Percentiles rank a stretch among this genome's conserved stretches.
Evolutionary conservation across 2,888 invertebrate genomes (phyloP).

Genomic region (Leptopterna dolabrata): DNA sequence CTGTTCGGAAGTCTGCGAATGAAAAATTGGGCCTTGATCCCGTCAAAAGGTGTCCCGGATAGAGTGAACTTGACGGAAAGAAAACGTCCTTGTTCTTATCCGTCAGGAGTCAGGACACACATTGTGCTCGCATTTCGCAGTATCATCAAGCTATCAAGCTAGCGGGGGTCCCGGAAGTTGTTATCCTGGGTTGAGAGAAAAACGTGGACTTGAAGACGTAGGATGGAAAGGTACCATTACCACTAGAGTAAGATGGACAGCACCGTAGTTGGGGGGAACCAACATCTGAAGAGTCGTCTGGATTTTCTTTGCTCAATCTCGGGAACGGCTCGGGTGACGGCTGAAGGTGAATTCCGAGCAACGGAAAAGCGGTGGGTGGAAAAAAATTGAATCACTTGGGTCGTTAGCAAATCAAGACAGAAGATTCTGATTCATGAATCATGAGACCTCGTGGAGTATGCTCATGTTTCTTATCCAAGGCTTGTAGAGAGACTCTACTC

Average conservation of each 20-base stretch:
- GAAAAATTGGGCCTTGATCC: not conserved
- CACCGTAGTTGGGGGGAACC: not conserved
- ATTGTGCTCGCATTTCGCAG: not conserved
- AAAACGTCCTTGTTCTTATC: not conserved
- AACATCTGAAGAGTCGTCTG: not conserved
- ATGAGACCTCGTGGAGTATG: too few relatives aligned
- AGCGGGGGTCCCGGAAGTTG: not conserved
- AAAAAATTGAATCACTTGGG: too few relatives aligned
- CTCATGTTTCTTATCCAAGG: too few relatives aligned
- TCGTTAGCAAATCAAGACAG: too few relatives aligned
- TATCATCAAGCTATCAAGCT: not conserved
- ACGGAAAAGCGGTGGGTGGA: too few relatives aligned
- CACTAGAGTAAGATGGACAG: not conserved
- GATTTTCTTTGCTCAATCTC: not conserved
- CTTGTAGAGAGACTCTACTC: too few relatives aligned
- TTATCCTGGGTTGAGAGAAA: not conserved
- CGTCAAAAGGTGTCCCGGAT: not conserved
- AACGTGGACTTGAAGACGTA: not conserved
- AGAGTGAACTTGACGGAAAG: not conserved
- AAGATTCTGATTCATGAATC: too few relatives aligned
- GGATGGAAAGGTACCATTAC: not conserved
- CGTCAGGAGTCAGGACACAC: not conserved
- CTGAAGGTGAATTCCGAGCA: not conserved
- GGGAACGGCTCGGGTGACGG: not conserved
- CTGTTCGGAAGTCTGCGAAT: not conserved